These are phyloP conservation scores for Staurois parvus DNA, from an alignment of 2,797 vertebrate genomes.

Conservation along the genomic window DNA sequence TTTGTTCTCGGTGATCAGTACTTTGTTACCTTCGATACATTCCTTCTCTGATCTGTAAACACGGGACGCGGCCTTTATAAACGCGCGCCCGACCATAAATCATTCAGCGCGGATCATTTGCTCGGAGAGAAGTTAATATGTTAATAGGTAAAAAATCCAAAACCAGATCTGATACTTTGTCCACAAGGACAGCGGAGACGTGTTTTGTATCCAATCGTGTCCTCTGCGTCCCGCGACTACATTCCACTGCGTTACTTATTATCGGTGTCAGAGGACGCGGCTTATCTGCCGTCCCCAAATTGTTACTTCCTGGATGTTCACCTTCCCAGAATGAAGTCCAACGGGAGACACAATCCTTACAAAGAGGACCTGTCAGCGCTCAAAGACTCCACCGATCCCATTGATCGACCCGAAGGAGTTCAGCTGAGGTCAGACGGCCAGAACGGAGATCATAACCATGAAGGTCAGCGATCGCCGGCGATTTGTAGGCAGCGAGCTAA, in stretches of 20 bases:
- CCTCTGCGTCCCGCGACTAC: neutral
- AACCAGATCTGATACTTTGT: conserved; percentile 25
- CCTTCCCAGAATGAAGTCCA: neutral
- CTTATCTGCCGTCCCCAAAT: neutral
- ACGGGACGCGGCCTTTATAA: neutral
- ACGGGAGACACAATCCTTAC: neutral
- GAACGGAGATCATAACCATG: no score
- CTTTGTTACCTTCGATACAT: neutral
- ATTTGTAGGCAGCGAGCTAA: no score
- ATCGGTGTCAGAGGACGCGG: neutral
- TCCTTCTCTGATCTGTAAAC: neutral
- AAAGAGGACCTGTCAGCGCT: neutral
- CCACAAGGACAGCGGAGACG: conserved; percentile 51
- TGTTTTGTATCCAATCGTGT: conserved; percentile 5
- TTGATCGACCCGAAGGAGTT: no score
- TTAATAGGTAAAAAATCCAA: conserved; percentile 43
- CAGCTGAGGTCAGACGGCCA: no score
- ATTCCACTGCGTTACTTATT: neutral
- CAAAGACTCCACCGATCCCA: no score
- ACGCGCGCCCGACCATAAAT: conserved; percentile 15
- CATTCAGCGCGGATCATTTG: conserved; percentile 11
- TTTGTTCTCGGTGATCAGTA: neutral
- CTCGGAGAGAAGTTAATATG: conserved; percentile 51
- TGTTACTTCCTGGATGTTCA: conserved; percentile 12
- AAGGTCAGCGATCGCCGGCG: no score